A percentile compares a stretch with the other conserved stretches of the same genome.
These are phyloP conservation scores for Tenrec ecaudatus DNA, from an alignment of 2,113 vertebrate species.

Conservation along the genomic window DNA sequence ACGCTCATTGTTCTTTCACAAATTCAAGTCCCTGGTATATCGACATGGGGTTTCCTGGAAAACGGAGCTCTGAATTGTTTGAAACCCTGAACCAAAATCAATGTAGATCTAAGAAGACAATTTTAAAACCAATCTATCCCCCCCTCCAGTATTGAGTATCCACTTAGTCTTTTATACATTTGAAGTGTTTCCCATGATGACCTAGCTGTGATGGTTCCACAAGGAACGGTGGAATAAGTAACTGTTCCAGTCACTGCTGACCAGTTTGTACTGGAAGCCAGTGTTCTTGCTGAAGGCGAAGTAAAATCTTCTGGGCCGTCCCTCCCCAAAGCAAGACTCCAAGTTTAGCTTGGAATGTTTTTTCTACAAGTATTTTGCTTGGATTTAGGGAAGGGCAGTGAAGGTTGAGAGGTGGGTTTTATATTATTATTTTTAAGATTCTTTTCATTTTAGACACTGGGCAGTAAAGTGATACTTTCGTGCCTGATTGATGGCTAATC, in stretches of 20 bases:
- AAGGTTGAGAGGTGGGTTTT: neutral
- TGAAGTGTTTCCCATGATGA: neutral
- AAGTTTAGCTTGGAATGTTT: slow-evolving; percentile 66
- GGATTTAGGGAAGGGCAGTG: slow-evolving; percentile 30
- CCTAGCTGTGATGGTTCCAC: neutral
- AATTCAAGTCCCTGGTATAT: neutral
- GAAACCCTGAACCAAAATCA: slow-evolving; percentile 17
- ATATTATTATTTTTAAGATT: neutral
- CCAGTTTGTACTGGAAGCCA: neutral
- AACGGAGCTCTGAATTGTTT: slow-evolving; percentile 9
- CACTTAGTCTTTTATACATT: neutral
- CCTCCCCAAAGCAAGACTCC: slow-evolving; percentile 54
- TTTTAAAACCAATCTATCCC: neutral
- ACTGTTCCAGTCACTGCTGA: neutral
- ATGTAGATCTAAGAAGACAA: neutral
- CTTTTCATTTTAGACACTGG: slow-evolving; percentile 44
- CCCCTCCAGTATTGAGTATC: neutral
- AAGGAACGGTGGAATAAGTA: neutral
- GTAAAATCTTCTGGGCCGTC: slow-evolving; percentile 29
- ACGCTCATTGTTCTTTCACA: neutral
- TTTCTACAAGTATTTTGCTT: slow-evolving; percentile 26
- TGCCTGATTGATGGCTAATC: neutral
- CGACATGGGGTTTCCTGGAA: neutral
- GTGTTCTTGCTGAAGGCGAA: slow-evolving; percentile 34
- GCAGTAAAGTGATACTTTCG: neutral